Evolutionary conservation across 2,113 vertebrate species (phyloP), one percentile per base, ranked within the genome.

Genomic region (Sinocyclocheilus maitianheensis): DNA sequence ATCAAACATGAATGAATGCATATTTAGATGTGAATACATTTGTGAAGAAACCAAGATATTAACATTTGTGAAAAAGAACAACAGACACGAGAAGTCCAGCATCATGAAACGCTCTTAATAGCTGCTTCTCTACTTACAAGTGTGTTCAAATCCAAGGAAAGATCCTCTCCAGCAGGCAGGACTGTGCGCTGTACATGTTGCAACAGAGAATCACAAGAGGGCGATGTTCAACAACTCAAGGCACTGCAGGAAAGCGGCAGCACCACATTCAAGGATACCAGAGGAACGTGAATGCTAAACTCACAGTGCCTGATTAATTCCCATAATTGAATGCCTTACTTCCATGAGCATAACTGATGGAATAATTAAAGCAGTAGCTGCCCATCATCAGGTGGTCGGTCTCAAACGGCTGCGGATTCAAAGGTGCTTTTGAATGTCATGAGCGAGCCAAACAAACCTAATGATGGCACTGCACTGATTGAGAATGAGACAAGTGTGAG

Each of bases 161-260:
- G 10, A 11, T 12, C 46, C 10, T 48, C 46, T 48, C 3, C 46
- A 48, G 46, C 46, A 48, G 46, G 11, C 46, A 12, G 10, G 10
- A 46, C 37, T 37, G 37, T 37, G 37, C 5, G 37, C 5, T 5
- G 30, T 34, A 37, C 37, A 37, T 37, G 37, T 5, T 37, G 4
- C 46, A 48, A 0, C 8, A 60, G 67, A 46, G 89, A 83, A 4
- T 87, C 96, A 96, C 93, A 86, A 96, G 97, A 94, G 96, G 95
- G 96, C 87, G 91, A 89, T 95, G 88, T 94, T 94, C 89, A 86
- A 93, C 93, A 94, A 94, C 90, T 88, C 79, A 92, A 84, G 26
- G 48, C 43, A 43, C 16, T 5, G 3, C 7, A 37, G 37, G 37
- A 37, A 37, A 37, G 37, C 37, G 4, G 37, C 40, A 46, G 43